phyloP scores from a whole-genome alignment of 2,888 invertebrate genomes.

The Andrena fulva region DNA sequence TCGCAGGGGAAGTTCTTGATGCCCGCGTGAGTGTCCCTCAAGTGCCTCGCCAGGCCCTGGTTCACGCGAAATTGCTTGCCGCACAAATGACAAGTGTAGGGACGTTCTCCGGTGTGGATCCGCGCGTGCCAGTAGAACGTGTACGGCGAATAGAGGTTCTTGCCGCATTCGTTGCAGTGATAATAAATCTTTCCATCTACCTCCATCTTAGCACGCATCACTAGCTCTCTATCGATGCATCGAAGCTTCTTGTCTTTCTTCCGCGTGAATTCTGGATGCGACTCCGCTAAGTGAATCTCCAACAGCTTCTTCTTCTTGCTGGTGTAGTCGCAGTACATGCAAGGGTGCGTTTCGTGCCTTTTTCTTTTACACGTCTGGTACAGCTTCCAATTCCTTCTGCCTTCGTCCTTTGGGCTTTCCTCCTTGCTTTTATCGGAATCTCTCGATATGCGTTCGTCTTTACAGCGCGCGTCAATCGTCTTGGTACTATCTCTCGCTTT shows the following conservation, averaged over 20 bases:
- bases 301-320: slow-evolving; percentile 68
- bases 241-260: slow-evolving; percentile 53
- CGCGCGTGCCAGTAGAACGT: slow-evolving; percentile 88
- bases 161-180: slow-evolving; percentile 87
- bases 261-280: slow-evolving; percentile 65
- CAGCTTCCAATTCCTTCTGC: background rate
- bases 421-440: background rate
- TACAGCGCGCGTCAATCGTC: background rate
- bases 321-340: slow-evolving; percentile 72
- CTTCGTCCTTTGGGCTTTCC: background rate
- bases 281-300: slow-evolving; percentile 62
- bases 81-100: slow-evolving; percentile 89
- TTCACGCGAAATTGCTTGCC: slow-evolving; percentile 89
- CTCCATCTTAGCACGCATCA: slow-evolving; percentile 78
- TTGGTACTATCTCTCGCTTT: background rate
- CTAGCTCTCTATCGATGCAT: slow-evolving; percentile 81
- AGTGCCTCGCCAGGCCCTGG: slow-evolving; percentile 87
- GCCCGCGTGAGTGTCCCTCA: slow-evolving; percentile 88
- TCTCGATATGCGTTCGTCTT: background rate
- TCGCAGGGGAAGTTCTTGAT: slow-evolving; percentile 87
- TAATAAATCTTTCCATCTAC: slow-evolving; percentile 86
- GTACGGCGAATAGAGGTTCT: slow-evolving; percentile 87
- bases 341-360: slow-evolving; percentile 58
- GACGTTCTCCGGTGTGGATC: slow-evolving; percentile 89
- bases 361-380: slow-evolving; percentile 21